Evolutionary conservation across 2,888 invertebrate species (phyloP).

Genomic region (Agrilus cyanescens): DNA sequence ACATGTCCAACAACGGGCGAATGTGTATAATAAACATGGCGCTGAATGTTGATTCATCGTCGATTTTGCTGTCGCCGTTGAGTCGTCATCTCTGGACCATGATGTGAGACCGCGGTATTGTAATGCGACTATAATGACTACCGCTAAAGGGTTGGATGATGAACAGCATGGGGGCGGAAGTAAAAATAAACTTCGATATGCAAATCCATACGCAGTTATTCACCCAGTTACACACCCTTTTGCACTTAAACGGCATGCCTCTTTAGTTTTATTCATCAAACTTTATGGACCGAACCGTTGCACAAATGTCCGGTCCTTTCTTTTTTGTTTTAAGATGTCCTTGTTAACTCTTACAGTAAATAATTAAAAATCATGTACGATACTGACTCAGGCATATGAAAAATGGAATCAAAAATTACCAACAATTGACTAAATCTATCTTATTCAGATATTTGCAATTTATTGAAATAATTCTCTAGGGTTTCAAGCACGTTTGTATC

Average conservation of each 20-base stretch:
- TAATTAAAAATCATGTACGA: too few species aligned
- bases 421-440: too few species aligned
- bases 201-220: conserved; percentile 34
- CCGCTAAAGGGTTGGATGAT: conserved; percentile 32
- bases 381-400: too few species aligned
- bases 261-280: conserved; percentile 24
- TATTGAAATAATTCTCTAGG: too few species aligned
- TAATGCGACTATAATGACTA: conserved; percentile 28
- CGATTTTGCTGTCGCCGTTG: background rate
- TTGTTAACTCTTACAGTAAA: too few species aligned
- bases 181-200: conserved; percentile 35
- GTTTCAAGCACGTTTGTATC: too few species aligned
- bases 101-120: conserved; percentile 14
- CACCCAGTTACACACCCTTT: conserved; percentile 32
- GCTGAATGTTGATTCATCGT: background rate
- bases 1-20: background rate
- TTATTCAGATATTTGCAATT: too few species aligned
- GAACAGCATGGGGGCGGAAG: conserved; percentile 35
- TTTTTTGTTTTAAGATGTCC: too few species aligned
- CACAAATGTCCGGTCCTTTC: too few species aligned
- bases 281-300: too few species aligned
- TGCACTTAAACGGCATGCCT: conserved; percentile 16
- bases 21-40: background rate
- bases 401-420: too few species aligned
- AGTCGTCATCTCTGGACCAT: conserved; percentile 9